Percentiles rank a stretch among this genome's conserved stretches.
Conservation (phyloP, 2,113 vertebrate genomes). For the Lynx canadensis region DNA sequence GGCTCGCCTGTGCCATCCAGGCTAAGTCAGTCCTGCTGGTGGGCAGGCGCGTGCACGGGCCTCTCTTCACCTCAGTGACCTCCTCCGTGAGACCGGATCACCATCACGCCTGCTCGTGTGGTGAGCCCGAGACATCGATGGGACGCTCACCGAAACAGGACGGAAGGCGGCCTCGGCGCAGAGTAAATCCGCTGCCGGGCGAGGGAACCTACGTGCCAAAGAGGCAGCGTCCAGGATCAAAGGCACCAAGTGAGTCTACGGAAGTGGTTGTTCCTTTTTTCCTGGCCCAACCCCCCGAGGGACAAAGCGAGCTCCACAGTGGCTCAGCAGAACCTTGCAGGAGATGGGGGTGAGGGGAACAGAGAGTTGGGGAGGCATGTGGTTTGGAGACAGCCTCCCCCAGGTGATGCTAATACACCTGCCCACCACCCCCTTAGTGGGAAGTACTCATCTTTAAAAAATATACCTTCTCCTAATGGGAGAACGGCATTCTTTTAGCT, state of each 20-base stretch:
- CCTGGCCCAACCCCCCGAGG: rapidly evolving
- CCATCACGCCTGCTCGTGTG: not conserved
- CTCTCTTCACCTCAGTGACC: not conserved
- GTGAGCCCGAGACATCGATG: rapidly evolving
- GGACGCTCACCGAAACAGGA: not conserved
- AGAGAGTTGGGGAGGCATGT: not conserved
- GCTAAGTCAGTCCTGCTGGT: not conserved
- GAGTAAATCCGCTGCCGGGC: not conserved
- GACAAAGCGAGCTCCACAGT: not conserved
- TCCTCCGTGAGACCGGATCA: not conserved
- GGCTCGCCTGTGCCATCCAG: not conserved
- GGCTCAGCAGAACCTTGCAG: not conserved
- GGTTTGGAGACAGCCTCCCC: not conserved
- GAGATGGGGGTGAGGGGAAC: too few relatives aligned
- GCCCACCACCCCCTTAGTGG: not conserved
- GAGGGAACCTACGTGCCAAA: not conserved
- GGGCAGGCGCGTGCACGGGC: rapidly evolving
- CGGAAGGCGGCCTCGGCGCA: not conserved
- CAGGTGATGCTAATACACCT: not conserved
- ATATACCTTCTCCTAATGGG: not conserved
- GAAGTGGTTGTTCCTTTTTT: not conserved
- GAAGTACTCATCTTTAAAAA: not conserved
- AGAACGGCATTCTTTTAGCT: not conserved
- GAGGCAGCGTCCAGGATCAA: not conserved
- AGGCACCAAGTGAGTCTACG: not conserved